phyloP scores from a whole-genome alignment of 2,888 invertebrate species.

The Meteorus colon region DNA sequence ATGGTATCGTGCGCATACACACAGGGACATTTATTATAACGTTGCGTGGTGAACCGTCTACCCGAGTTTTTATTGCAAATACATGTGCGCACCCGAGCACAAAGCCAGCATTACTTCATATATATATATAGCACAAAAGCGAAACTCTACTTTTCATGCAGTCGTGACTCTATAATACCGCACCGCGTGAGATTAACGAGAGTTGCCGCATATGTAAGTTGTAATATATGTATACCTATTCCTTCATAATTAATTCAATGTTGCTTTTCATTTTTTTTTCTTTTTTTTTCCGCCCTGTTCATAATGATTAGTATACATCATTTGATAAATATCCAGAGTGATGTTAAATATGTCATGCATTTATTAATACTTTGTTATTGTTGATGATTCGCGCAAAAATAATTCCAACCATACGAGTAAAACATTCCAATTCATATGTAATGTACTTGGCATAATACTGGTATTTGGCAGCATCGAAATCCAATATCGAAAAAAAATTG shows the following conservation, averaged over 20 bases:
- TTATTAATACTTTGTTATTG: too few relatives aligned
- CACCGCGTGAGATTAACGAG: conserved; percentile 41
- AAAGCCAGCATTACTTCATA: conserved; percentile 10
- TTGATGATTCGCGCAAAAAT: background rate
- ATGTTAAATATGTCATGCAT: background rate
- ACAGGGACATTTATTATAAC: conserved; percentile 50
- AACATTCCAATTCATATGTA: background rate
- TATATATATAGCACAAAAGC: conserved; percentile 37
- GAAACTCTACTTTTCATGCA: conserved; percentile 26
- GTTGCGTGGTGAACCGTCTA: conserved; percentile 50
- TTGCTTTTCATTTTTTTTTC: conserved; percentile 4
- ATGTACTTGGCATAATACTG: too few relatives aligned
- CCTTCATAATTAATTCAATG: conserved; percentile 11
- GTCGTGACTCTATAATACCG: conserved; percentile 21
- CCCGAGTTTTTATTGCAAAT: conserved; percentile 39
- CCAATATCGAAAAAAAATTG: too few relatives aligned
- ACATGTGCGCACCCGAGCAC: conserved; percentile 40
- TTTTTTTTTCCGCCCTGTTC: conserved; percentile 32
- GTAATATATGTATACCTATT: conserved; percentile 30
- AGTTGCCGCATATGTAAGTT: conserved; percentile 39
- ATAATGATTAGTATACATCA: background rate
- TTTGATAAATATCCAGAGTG: background rate
- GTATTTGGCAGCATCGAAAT: too few relatives aligned
- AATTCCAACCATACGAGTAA: background rate
- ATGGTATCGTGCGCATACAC: conserved; percentile 34